These are phyloP conservation scores for Hormiphora californensis DNA, from an alignment of 37 sponge, comb jelly and placozoan genomes.

Conservation along the genomic window DNA sequence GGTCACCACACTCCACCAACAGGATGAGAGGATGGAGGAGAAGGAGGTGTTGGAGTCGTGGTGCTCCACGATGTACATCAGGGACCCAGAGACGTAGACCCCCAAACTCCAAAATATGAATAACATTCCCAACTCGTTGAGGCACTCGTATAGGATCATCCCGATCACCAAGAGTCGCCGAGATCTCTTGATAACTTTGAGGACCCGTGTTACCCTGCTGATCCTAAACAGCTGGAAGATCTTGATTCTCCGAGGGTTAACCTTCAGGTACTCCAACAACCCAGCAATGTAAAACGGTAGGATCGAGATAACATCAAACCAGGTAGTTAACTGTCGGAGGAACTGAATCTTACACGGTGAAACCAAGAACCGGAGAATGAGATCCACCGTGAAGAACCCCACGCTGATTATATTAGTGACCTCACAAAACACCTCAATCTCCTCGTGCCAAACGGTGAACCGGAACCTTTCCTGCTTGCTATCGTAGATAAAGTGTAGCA, in stretches of 20 bases:
- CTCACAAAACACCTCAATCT: neutral
- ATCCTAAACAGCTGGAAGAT: neutral
- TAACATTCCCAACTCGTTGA: slow-evolving; percentile 2
- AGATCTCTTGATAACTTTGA: neutral
- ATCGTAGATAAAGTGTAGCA: neutral
- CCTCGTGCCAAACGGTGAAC: neutral
- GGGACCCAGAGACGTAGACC: neutral
- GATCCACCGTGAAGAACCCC: neutral
- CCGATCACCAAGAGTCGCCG: neutral
- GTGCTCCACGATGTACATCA: neutral
- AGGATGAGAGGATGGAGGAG: neutral
- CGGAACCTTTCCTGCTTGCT: neutral
- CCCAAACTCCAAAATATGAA: neutral
- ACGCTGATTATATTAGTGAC: neutral
- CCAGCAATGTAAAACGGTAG: neutral
- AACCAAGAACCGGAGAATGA: neutral
- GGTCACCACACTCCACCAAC: slow-evolving; percentile 4
- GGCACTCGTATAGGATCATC: neutral
- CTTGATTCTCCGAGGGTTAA: neutral
- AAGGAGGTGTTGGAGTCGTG: neutral
- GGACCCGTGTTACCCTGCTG: neutral
- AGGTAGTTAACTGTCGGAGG: neutral
- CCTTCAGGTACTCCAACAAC: neutral
- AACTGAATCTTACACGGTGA: neutral
- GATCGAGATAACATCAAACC: neutral